Evolutionary conservation across 2,797 vertebrate species (phyloP), one percentile per base, ranked within the genome.

Genomic region (Discoglossus pictus): DNA sequence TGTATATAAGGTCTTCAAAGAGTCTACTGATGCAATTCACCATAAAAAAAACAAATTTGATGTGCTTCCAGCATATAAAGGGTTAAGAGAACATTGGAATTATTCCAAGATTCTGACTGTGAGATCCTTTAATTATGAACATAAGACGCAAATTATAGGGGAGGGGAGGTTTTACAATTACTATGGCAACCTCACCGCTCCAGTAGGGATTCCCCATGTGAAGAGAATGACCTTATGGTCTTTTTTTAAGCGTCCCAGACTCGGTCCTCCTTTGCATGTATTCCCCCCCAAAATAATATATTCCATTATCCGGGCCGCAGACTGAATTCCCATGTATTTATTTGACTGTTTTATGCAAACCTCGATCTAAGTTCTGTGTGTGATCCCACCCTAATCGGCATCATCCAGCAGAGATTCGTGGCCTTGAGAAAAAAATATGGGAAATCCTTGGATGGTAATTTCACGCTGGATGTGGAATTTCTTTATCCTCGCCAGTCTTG

Each of bases 221-320:
- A 86, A 85, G 82, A 79, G 82, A 86, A 83, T 80, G 84, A 84
- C 83, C 83, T 79, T 79, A 79, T 80, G 53, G 79, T 76, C 79
- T 83, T 76, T 83, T 79, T 78, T 79, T 42, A 8, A 15, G 76
- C 76, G 79, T 85, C 36, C 69, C 74, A 82, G 81, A 82, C 76
- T 7, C 31, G 80, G 64, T 24, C 72, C 75, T 87, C 67, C 83
- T 89, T 82, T 87, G 76, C 82, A 86, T 83, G 78, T 27, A 77
- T 83, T 79, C 80, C 59, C 69, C 13, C 13, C 44, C 44, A 80
- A 79, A 80, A 82, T 83, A 46, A 58, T 40, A 66, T 72, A 76
- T 75, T 62, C 54, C 23, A 17, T 59, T 52, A 68, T 60, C 36
- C 12, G 47, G 31, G 21, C 42, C 13, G 17, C 24, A 20, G 12